These are phyloP conservation scores for Istiophorus platypterus DNA, from an alignment of 2,113 vertebrate species.

Conservation along the genomic window DNA sequence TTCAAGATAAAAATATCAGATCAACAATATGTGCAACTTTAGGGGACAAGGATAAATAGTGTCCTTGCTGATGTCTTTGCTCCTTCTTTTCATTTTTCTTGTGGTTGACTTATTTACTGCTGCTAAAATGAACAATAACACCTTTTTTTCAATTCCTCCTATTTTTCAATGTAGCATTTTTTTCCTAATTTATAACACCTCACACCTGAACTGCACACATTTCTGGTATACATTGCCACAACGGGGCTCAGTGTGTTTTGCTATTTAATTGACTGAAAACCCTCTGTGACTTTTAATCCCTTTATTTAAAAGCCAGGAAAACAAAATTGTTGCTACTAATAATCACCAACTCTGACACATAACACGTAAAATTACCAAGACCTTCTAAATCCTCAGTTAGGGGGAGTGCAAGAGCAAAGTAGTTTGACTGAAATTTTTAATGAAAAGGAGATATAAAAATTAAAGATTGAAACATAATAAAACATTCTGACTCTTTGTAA, in stretches of 20 bases:
- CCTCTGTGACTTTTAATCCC: slow-evolving; percentile 30
- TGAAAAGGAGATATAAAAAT: background rate
- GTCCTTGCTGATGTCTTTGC: background rate
- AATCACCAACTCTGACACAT: background rate
- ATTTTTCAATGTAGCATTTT: background rate
- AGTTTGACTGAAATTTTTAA: background rate
- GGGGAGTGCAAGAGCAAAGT: background rate
- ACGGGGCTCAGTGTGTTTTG: background rate
- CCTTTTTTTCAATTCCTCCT: background rate
- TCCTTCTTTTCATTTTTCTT: background rate
- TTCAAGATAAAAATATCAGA: background rate
- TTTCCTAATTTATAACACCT: background rate
- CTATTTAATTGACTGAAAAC: slow-evolving; percentile 30
- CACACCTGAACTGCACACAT: background rate
- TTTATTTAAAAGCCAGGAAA: slow-evolving; percentile 21
- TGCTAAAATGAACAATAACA: background rate
- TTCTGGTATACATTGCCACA: background rate
- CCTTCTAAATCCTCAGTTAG: background rate
- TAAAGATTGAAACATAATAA: background rate
- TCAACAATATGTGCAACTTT: background rate
- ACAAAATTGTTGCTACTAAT: background rate
- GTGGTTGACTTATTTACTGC: background rate
- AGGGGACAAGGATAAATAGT: background rate
- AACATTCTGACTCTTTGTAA: background rate
- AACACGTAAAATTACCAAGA: background rate